A percentile compares a stretch with the other conserved stretches of the same genome.
phyloP scores from a whole-genome alignment of 2,888 invertebrate species.

The Troides aeacus region DNA sequence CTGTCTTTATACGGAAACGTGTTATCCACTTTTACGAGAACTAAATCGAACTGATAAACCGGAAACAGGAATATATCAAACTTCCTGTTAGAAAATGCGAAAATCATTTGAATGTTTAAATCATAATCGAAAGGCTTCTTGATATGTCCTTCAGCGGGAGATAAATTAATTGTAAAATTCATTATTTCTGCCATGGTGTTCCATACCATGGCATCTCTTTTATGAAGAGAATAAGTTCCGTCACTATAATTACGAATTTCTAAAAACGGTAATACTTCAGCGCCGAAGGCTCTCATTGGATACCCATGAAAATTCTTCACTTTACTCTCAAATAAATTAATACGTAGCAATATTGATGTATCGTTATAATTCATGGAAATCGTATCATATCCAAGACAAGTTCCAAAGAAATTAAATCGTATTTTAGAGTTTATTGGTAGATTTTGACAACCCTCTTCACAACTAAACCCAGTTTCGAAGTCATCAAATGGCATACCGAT shows the following conservation, averaged over 20 bases:
- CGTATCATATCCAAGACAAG: conserved; percentile 57
- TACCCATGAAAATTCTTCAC: conserved; percentile 57
- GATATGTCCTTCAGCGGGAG: conserved; percentile 41
- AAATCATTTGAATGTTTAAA: conserved; percentile 52
- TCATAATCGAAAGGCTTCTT: conserved; percentile 57
- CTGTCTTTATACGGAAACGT: conserved; percentile 60
- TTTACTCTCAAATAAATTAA: conserved; percentile 55
- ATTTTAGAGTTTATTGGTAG: conserved; percentile 50
- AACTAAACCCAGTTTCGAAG: conserved; percentile 50
- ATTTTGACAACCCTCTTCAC: conserved; percentile 55
- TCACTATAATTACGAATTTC: conserved; percentile 43
- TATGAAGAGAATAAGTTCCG: conserved; percentile 46
- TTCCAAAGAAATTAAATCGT: conserved; percentile 53
- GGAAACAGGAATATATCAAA: conserved; percentile 61
- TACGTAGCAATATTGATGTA: conserved; percentile 30
- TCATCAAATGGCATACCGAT: conserved; percentile 48
- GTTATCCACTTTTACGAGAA: conserved; percentile 58
- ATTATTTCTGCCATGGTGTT: conserved; percentile 53
- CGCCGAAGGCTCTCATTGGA: conserved; percentile 45
- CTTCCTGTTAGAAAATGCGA: conserved; percentile 55
- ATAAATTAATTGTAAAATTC: conserved; percentile 63
- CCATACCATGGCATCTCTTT: conserved; percentile 67
- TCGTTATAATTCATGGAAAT: conserved; percentile 40
- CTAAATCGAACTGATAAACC: conserved; percentile 62
- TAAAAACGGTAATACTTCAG: conserved; percentile 55